Percentiles rank a stretch among this genome's conserved stretches.
Evolutionary conservation across 2,888 invertebrate genomes (phyloP).

Genomic region (Drosophila greeni): DNA sequence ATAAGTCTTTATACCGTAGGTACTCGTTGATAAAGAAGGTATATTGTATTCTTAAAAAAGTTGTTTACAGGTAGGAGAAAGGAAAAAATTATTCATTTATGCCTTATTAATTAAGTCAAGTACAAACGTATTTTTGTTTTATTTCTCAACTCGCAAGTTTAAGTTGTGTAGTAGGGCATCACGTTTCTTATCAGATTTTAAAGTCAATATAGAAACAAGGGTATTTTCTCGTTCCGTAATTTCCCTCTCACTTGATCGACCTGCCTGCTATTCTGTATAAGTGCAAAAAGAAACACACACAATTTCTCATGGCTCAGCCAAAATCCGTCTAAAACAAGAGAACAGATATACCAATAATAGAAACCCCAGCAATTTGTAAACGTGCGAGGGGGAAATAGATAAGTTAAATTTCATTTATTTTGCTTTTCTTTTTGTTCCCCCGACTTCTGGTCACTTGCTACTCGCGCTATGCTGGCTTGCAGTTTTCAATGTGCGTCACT

Average conservation of each 20-base stretch:
- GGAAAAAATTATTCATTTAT: background rate
- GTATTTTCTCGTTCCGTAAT: background rate
- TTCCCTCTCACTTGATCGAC: constrained; percentile 38
- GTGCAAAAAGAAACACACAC: constrained; percentile 45
- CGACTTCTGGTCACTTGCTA: constrained; percentile 38
- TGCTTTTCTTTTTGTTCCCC: constrained; percentile 22
- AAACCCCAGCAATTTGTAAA: constrained; percentile 47
- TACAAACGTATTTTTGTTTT: background rate
- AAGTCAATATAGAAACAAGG: background rate
- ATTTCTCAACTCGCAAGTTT: background rate
- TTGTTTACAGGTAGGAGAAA: background rate
- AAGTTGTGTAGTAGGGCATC: background rate
- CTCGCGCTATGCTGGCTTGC: constrained; percentile 35
- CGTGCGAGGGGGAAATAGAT: constrained; percentile 44
- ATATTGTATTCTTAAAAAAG: background rate
- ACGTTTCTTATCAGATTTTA: background rate
- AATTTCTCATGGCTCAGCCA: constrained; percentile 61
- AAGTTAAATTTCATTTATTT: constrained; percentile 37
- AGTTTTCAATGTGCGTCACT: constrained; percentile 64
- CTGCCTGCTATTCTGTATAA: constrained; percentile 49
- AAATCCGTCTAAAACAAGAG: constrained; percentile 40
- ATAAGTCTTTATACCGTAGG: constrained; percentile 23
- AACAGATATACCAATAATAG: constrained; percentile 31
- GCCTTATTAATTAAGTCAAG: background rate
- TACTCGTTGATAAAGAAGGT: too few relatives aligned